phyloP scores from a whole-genome alignment of 2,113 vertebrate species.

The Grallaria varia region DNA sequence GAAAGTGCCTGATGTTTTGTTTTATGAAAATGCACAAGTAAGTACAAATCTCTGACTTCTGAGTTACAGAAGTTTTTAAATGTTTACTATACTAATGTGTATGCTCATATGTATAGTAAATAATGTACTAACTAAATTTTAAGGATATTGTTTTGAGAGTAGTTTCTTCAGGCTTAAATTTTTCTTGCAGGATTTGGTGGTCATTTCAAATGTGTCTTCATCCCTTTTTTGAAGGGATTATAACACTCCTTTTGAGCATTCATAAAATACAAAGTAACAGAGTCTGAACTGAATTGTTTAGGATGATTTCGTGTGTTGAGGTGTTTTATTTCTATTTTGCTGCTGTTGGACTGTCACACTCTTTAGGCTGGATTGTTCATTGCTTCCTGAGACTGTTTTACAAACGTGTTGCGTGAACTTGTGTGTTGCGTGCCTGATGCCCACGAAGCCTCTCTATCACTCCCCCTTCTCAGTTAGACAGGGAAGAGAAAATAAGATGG shows the following conservation, averaged over 20 bases:
- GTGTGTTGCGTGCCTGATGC: not conserved
- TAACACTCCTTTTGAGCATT: not conserved
- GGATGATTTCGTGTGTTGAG: not conserved
- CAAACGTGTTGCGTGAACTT: not conserved
- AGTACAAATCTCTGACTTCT: not conserved
- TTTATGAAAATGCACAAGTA: slow-evolving; percentile 96
- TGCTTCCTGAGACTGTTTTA: not conserved
- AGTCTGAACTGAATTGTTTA: not conserved
- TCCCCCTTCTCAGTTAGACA: not conserved
- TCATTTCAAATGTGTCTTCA: not conserved
- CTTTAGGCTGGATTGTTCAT: not conserved
- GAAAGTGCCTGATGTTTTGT: slow-evolving; percentile 95
- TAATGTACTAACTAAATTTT: not conserved
- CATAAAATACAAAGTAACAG: not conserved
- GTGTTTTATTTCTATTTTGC: not conserved
- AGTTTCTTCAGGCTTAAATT: not conserved
- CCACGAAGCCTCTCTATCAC: not conserved
- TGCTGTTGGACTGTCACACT: not conserved
- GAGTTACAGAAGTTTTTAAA: not conserved
- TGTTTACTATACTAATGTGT: not conserved
- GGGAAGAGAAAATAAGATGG: not conserved
- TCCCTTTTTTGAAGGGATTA: not conserved
- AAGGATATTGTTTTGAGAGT: not conserved
- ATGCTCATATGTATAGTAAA: not conserved
- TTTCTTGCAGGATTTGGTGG: not conserved